Percentiles rank a stretch among this genome's conserved stretches.
Evolutionary conservation across 92 coral and sea anemone species (phyloP).

Genomic region (Bergia puertoricense): DNA sequence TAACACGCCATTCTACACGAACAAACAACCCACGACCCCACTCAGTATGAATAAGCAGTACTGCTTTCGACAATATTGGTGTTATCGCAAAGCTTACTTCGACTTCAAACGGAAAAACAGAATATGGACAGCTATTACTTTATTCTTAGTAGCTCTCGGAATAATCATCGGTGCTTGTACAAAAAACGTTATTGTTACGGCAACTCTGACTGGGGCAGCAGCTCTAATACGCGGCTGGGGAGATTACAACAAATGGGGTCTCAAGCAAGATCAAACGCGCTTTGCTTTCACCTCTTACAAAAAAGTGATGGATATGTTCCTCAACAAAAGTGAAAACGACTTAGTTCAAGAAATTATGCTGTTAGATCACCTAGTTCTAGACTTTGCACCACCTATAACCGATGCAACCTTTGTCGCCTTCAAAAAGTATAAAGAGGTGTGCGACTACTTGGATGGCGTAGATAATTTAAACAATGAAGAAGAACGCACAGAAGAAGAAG

Average conservation of each 20-base stretch:
- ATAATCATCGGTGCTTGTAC: conserved; percentile 8
- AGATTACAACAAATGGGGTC: background rate
- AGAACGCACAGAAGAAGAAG: conserved; percentile 11
- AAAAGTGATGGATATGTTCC: background rate
- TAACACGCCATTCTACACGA: background rate
- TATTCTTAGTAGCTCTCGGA: too few relatives aligned
- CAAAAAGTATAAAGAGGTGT: conserved; percentile 9
- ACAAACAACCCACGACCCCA: conserved; percentile 10
- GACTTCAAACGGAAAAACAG: background rate
- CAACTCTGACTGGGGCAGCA: conserved; percentile 1
- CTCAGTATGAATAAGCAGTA: conserved; percentile 13
- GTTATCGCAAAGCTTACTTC: background rate
- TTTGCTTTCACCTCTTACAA: background rate
- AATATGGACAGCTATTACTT: too few relatives aligned
- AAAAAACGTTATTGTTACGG: background rate
- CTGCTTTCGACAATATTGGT: conserved; percentile 8
- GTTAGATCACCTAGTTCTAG: conserved; percentile 1
- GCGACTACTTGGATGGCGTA: conserved; percentile 7
- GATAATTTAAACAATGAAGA: conserved; percentile 8
- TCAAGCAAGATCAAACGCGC: conserved; percentile 3
- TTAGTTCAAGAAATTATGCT: too few relatives aligned
- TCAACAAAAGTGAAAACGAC: too few relatives aligned
- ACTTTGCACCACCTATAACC: conserved; percentile 14
- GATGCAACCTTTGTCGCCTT: conserved; percentile 15
- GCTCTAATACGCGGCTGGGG: background rate